Evolutionary conservation across 2,888 invertebrate genomes (phyloP).

Genomic region (Heliconius erato): DNA sequence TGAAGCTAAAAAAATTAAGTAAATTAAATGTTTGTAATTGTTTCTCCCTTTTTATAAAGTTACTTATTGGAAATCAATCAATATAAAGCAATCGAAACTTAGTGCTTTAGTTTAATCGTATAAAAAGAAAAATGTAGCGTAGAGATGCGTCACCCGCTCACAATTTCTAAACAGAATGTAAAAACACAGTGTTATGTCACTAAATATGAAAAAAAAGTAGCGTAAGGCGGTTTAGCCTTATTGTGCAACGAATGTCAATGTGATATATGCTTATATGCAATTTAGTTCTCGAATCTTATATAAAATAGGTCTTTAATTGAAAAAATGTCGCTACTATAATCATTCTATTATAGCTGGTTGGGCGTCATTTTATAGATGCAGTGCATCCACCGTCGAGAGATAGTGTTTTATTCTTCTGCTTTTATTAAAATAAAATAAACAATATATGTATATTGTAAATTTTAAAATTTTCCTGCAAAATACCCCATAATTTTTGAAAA

Average conservation of each 20-base stretch:
- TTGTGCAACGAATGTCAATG: not conserved
- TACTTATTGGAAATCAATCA: too few species aligned
- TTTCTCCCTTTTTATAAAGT: too few species aligned
- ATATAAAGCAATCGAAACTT: too few species aligned
- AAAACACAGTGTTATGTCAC: too few species aligned
- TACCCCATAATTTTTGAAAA: not conserved
- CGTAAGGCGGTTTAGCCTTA: too few species aligned
- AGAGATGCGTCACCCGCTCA: too few species aligned
- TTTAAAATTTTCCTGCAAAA: not conserved
- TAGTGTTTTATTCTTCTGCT: not conserved
- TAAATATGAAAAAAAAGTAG: not conserved
- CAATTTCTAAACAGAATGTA: too few species aligned
- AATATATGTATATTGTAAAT: not conserved
- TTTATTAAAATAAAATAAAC: not conserved
- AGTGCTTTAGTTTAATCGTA: too few species aligned
- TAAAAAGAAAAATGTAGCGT: too few species aligned
- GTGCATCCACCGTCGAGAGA: not conserved
- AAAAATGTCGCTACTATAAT: not conserved
- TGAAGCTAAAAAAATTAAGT: too few species aligned
- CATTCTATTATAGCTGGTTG: not conserved
- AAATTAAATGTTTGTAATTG: too few species aligned
- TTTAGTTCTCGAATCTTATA: slow-evolving; percentile 7
- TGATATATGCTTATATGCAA: not conserved
- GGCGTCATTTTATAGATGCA: slow-evolving; percentile 4
- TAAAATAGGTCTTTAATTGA: slow-evolving; percentile 16